Evolutionary conservation across 2,113 vertebrate genomes (phyloP).

Genomic region (Scatophagus argus): DNA sequence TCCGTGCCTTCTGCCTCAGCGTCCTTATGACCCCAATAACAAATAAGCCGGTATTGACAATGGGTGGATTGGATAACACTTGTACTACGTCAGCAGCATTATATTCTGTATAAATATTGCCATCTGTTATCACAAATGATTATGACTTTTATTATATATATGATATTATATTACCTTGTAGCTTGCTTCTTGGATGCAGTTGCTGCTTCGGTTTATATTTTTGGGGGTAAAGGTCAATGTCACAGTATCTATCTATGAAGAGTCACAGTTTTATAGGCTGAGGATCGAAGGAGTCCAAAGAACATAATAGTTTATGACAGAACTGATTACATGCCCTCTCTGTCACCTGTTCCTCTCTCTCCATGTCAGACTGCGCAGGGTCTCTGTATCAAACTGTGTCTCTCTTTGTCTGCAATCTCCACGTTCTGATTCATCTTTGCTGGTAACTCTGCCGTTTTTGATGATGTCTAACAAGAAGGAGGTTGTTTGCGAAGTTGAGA

Average conservation of each 20-base stretch:
- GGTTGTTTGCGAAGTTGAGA: conserved; percentile 2
- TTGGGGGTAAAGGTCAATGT: conserved; percentile 35
- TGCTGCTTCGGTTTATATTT: not conserved
- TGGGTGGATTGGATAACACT: no score
- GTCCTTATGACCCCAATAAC: not conserved
- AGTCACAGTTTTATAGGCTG: not conserved
- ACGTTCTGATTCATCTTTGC: not conserved
- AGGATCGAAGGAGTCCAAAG: conserved; percentile 60
- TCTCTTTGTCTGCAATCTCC: not conserved
- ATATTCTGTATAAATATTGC: not conserved
- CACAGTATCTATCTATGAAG: not conserved
- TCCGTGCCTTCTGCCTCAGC: not conserved
- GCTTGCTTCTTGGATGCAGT: not conserved
- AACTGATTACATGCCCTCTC: not conserved
- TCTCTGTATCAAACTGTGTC: not conserved
- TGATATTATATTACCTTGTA: no score
- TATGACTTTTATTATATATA: no score
- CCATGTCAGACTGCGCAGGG: not conserved
- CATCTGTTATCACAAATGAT: not conserved
- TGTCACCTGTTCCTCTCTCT: conserved; percentile 1
- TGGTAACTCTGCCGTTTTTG: conserved; percentile 3
- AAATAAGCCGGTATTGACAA: not conserved
- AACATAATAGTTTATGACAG: conserved; percentile 19
- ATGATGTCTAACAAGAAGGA: conserved; percentile 60
- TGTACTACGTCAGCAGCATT: no score